A percentile compares a stretch with the other conserved stretches of the same genome.
Evolutionary conservation across 2,113 vertebrate genomes (phyloP).

Genomic region (Clarias batrachus): DNA sequence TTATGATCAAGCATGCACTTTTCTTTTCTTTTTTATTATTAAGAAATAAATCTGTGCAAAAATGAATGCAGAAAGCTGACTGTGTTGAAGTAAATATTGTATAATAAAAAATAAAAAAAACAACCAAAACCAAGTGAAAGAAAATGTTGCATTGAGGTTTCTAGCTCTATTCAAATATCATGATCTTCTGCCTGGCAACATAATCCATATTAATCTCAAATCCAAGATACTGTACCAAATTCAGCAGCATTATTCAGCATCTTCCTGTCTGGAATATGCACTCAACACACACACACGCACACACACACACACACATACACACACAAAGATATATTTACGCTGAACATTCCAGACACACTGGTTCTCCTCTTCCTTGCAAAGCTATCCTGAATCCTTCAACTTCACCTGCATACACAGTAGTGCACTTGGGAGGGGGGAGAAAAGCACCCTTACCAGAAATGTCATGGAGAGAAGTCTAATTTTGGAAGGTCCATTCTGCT

Average conservation of each 20-base stretch:
- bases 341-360: not conserved
- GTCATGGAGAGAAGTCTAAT: constrained; percentile 79
- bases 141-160: not conserved
- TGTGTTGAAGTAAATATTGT: not conserved
- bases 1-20: not conserved
- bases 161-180: constrained; percentile 49
- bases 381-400: not conserved
- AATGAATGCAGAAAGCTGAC: not conserved
- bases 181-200: constrained; percentile 59
- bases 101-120: not conserved
- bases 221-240: constrained; percentile 62
- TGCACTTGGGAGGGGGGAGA: not conserved
- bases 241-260: constrained; percentile 63
- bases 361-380: not conserved
- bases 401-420: constrained; percentile 13
- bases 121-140: not conserved
- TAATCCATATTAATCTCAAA: constrained; percentile 50
- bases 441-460: constrained; percentile 73
- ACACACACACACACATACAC: constrained; percentile 1
- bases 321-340: not conserved
- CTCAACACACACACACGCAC: constrained; percentile 12
- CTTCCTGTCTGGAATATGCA: constrained; percentile 29
- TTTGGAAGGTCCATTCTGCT: constrained; percentile 76
- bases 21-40: no score
- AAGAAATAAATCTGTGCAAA: not conserved